A percentile compares a stretch with the other conserved stretches of the same genome.
Conservation (phyloP, 1,140 invertebrate genomes). For the Procambarus virginalis region DNA sequence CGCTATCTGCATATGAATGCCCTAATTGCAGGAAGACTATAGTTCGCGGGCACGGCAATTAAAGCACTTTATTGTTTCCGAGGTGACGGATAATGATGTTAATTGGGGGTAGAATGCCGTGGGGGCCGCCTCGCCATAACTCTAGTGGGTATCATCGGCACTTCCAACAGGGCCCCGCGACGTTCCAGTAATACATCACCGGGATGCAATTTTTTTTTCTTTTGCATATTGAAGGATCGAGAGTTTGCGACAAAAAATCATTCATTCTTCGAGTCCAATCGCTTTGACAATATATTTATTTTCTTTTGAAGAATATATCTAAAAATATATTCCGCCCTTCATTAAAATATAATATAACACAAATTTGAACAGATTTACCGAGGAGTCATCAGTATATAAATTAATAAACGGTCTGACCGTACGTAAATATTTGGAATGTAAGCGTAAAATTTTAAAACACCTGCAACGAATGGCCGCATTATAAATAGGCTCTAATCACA, state of each 20-base stretch:
- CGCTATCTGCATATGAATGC: background rate
- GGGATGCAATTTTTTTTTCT: no score
- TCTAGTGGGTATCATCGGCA: background rate
- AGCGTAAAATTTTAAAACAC: slow-evolving; percentile 4
- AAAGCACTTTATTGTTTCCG: slow-evolving; percentile 14
- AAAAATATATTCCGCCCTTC: no score
- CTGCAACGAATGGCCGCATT: slow-evolving; percentile 1
- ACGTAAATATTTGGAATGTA: background rate
- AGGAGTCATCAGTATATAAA: no score
- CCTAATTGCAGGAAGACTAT: background rate
- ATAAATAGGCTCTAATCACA: slow-evolving; percentile 8
- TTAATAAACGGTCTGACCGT: background rate
- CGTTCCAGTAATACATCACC: background rate
- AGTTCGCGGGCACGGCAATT: background rate
- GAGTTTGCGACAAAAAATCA: no score
- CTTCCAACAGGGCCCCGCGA: background rate
- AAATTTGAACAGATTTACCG: no score
- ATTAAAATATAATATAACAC: no score
- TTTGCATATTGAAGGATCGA: background rate
- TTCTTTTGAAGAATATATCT: no score
- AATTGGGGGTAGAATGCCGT: background rate
- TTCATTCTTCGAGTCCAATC: no score
- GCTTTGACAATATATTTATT: no score
- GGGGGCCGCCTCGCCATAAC: background rate
- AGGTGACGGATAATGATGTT: slow-evolving; percentile 5